Evolutionary conservation across 1,140 invertebrate genomes (phyloP), one percentile per base, ranked within the genome.

Genomic region (Hypothenemus hampei): DNA sequence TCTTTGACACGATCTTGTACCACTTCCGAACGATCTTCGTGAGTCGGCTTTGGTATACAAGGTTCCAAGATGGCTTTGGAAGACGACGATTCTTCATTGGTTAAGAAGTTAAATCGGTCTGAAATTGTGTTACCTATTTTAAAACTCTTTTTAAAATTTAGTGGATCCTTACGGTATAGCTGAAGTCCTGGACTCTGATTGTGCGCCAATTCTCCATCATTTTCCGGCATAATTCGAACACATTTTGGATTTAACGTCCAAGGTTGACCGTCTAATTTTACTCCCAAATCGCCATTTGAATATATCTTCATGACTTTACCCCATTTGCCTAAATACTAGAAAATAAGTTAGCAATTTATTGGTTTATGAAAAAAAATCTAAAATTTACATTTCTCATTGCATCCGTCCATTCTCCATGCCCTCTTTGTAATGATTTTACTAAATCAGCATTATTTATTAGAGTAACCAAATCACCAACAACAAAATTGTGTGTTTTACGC

Each of bases 361-460:
- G 19, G 13, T 46, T 7, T 15, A 22, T 22, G 10, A 4, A 43
- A 43, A 11, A 43, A 20, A n/a, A 1, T n/a, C 10, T 16, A n/a
- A 4, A 13, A 0, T 46, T 78, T 76, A 91, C 89, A 68, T 78
- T 78, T 74, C 79, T 84, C 90, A 93, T 93, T 2, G 83, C 78
- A 52, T 91, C 87, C 47, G 88, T 87, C 90, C 90, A 94, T 72
- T 93, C 91, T 1, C 91, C 91, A 67, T 93, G 91, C n/a, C 86
- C 86, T 65, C 84, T 83, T 69, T 94, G 92, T 61, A 87, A 76
- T 64, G 89, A 82, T 65, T 85, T 86, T 0, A 93, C 86, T 63
- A 79, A 80, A 16, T 77, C 73, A 19, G 80, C 72, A 71, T 93
- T 87, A 49, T 80, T 81, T 52, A 85, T 83, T 11, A 94, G 80